These are phyloP conservation scores for Caligus rogercresseyi DNA, from an alignment of 1,140 invertebrate genomes.

Conservation along the genomic window DNA sequence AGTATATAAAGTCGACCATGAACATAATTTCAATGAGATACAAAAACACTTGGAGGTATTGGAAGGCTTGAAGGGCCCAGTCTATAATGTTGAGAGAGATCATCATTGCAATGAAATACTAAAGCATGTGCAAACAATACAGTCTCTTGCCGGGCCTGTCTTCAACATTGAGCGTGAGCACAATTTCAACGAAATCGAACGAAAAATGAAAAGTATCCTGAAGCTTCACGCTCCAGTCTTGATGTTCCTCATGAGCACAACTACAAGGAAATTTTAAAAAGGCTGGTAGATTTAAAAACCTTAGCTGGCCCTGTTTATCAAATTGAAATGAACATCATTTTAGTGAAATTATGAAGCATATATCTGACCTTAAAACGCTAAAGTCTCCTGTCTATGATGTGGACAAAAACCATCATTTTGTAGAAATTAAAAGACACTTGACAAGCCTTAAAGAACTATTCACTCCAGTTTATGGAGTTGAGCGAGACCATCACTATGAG, in stretches of 20 bases:
- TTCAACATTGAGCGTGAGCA: constrained; percentile 15
- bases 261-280: constrained; percentile 3
- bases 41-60: neutral
- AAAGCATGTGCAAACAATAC: constrained; percentile 1
- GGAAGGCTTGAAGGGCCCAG: constrained; percentile 7
- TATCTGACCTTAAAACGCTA: neutral
- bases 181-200: neutral
- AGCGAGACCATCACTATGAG: constrained; percentile 8
- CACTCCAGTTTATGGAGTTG: constrained; percentile 2
- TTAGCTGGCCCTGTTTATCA: constrained; percentile 13
- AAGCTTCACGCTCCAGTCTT: constrained; percentile 3
- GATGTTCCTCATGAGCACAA: constrained; percentile 1
- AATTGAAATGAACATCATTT: constrained; percentile 16
- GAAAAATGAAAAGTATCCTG: neutral
- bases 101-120: constrained; percentile 17
- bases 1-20: constrained; percentile 10
- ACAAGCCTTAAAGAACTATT: neutral
- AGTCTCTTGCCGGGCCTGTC: constrained; percentile 7
- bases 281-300: constrained; percentile 3
- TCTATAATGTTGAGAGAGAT: constrained; percentile 13
- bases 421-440: neutral
- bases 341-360: constrained; percentile 8
- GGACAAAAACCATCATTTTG: neutral
- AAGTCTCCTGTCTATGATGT: constrained; percentile 2
- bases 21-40: constrained; percentile 15